These are phyloP conservation scores for Tiphia femorata DNA, from an alignment of 2,888 invertebrate species.

Conservation along the genomic window DNA sequence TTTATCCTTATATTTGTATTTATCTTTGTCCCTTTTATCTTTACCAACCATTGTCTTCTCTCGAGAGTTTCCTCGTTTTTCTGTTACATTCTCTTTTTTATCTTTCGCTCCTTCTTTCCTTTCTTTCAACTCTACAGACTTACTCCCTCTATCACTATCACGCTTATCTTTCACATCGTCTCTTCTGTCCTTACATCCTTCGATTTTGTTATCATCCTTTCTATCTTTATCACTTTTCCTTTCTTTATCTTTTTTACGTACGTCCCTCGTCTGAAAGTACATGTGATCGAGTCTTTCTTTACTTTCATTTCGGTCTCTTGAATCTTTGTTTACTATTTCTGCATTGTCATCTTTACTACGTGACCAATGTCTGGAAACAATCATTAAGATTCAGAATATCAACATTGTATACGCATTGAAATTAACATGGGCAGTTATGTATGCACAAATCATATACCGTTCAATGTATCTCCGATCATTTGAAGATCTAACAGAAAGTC, in stretches of 20 bases:
- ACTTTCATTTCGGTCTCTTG: slow-evolving; percentile 25
- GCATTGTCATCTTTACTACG: slow-evolving; percentile 44
- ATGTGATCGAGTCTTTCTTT: slow-evolving; percentile 24
- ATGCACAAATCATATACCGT: slow-evolving; percentile 24
- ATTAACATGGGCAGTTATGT: background rate
- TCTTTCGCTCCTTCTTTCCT: slow-evolving; percentile 27
- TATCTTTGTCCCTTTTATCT: slow-evolving; percentile 45
- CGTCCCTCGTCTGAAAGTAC: slow-evolving; percentile 24
- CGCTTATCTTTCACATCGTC: slow-evolving; percentile 35
- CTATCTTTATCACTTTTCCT: slow-evolving; percentile 34
- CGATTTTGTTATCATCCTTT: slow-evolving; percentile 30
- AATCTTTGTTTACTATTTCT: slow-evolving; percentile 30
- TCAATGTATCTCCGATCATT: slow-evolving; percentile 34
- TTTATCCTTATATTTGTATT: slow-evolving; percentile 40
- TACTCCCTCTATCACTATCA: slow-evolving; percentile 41
- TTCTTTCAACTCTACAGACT: slow-evolving; percentile 32
- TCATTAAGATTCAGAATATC: background rate
- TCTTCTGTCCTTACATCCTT: slow-evolving; percentile 21
- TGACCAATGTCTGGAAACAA: slow-evolving; percentile 43
- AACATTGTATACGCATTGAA: background rate
- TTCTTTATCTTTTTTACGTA: slow-evolving; percentile 24
- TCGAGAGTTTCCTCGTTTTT: slow-evolving; percentile 36
- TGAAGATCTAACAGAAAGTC: slow-evolving; percentile 17
- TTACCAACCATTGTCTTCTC: slow-evolving; percentile 35
- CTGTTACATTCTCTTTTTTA: slow-evolving; percentile 33